phyloP scores from a whole-genome alignment of 2,888 invertebrate genomes.

The Helicoverpa assulta region DNA sequence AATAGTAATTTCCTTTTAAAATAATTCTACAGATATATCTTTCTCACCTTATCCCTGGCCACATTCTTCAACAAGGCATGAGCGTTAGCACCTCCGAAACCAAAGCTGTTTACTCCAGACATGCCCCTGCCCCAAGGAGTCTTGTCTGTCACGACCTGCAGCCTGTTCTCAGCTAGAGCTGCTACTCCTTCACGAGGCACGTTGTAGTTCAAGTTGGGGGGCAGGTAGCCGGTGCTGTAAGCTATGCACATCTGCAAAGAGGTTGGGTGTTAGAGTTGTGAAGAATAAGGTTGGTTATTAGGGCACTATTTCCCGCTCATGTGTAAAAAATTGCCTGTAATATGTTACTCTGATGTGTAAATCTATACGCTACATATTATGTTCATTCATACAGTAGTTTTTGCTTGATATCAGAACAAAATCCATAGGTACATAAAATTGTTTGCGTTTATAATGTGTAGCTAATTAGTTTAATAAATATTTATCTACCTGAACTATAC shows the following conservation, averaged over 20 bases:
- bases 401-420: too few species aligned
- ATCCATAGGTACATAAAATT: too few species aligned
- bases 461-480: too few species aligned
- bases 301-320: too few species aligned
- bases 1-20: too few species aligned
- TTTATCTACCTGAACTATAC: too few species aligned
- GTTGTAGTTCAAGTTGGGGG: conserved; percentile 96
- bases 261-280: background rate
- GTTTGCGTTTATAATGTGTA: too few species aligned
- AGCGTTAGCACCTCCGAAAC: conserved; percentile 97
- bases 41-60: conserved; percentile 87
- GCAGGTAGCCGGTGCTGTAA: conserved; percentile 94
- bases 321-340: too few species aligned
- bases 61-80: conserved; percentile 92
- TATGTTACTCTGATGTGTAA: too few species aligned
- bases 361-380: too few species aligned
- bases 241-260: conserved; percentile 92
- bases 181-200: conserved; percentile 91
- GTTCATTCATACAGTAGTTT: too few species aligned
- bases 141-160: conserved; percentile 93
- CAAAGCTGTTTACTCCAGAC: conserved; percentile 97
- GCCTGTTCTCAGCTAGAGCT: conserved; percentile 91
- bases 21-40: too few species aligned
- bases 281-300: background rate
- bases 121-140: conserved; percentile 93